Evolutionary conservation across 1,140 invertebrate genomes (phyloP).

Genomic region (Zaprionus ghesquierei): DNA sequence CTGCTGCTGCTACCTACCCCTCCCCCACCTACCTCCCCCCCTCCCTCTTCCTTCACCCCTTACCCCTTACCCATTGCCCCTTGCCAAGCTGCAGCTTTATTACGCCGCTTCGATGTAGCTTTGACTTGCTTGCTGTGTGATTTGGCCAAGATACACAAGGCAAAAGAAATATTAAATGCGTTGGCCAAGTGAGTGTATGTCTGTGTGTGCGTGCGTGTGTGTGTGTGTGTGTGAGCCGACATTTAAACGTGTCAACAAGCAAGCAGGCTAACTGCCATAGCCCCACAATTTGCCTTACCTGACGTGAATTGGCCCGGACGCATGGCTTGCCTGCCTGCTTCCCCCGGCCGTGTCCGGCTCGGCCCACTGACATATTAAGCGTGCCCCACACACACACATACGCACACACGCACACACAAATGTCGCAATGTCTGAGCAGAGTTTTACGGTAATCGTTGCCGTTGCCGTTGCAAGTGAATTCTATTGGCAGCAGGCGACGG

Average conservation of each 20-base stretch:
- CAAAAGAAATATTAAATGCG: constrained; percentile 6
- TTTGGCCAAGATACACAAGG: constrained; percentile 53
- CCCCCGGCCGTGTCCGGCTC: not conserved
- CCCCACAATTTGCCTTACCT: constrained; percentile 16
- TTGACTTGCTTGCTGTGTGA: constrained; percentile 65
- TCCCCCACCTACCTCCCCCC: too few species aligned
- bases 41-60: not conserved
- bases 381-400: constrained; percentile 49
- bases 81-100: constrained; percentile 51
- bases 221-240: constrained; percentile 49
- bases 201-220: constrained; percentile 10
- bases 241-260: constrained; percentile 78
- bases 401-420: constrained; percentile 37
- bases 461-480: constrained; percentile 50
- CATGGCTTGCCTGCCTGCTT: not conserved
- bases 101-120: constrained; percentile 63
- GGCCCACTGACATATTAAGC: constrained; percentile 71
- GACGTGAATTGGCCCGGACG: constrained; percentile 44
- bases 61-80: not conserved
- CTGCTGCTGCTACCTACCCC: not conserved
- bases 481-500: constrained; percentile 71
- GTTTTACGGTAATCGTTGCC: constrained; percentile 12
- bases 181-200: constrained; percentile 6
- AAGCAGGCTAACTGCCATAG: constrained; percentile 61
- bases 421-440: constrained; percentile 26